A percentile compares a stretch with the other conserved stretches of the same genome.
Conservation (phyloP, 1,140 invertebrate genomes). For the Pristionchus pacificus region DNA sequence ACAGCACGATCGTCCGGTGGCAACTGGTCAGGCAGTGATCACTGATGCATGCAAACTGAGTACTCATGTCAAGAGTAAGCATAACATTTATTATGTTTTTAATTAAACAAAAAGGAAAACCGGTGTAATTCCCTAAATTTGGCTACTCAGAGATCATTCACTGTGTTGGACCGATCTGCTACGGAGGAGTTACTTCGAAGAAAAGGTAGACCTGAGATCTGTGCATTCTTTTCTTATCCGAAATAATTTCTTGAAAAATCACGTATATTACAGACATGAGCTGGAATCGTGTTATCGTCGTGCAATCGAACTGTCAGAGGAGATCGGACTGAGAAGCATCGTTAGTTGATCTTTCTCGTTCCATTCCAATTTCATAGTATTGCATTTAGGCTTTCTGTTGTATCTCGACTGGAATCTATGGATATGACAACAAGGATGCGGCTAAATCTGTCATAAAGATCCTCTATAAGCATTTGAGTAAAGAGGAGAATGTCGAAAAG, state of each 20-base stretch:
- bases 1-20: not conserved
- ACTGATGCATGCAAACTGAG: constrained; percentile 15
- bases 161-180: constrained; percentile 16
- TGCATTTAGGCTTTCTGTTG: constrained; percentile 31
- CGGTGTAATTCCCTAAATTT: no score
- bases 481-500: constrained; percentile 1
- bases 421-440: constrained; percentile 30
- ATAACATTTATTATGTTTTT: not conserved
- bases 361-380: not conserved
- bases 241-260: not conserved
- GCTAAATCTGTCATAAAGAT: constrained; percentile 13
- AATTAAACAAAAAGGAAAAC: not conserved
- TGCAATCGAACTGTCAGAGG: not conserved
- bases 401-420: constrained; percentile 31
- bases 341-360: not conserved
- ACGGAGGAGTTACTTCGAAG: not conserved
- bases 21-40: constrained; percentile 13
- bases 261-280: not conserved
- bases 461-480: constrained; percentile 10
- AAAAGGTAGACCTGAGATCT: constrained; percentile 2
- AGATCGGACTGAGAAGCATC: constrained; percentile 10
- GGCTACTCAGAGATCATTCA: constrained; percentile 26
- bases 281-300: not conserved
- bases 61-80: constrained; percentile 22
- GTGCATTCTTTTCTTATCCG: not conserved